Evolutionary conservation across 2,113 vertebrate species (phyloP).

Genomic region (Argyrosomus japonicus): DNA sequence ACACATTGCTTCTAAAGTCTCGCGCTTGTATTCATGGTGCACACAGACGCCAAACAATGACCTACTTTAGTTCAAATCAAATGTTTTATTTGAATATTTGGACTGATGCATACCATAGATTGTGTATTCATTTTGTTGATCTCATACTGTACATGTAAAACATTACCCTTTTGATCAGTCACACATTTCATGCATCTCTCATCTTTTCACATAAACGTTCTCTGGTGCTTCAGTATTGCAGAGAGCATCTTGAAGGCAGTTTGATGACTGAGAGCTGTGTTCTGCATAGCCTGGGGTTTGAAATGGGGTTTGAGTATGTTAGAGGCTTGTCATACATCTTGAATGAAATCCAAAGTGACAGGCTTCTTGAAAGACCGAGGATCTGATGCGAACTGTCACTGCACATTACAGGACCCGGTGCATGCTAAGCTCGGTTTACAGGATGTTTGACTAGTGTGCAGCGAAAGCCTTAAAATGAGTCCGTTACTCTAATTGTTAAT

Average conservation of each 20-base stretch:
- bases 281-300: constrained; percentile 64
- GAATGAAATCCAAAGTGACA: constrained; percentile 74
- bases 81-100: neutral
- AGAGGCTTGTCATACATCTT: constrained; percentile 66
- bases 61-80: neutral
- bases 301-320: constrained; percentile 66
- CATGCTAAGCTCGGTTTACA: constrained; percentile 54
- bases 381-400: constrained; percentile 75
- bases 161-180: constrained; percentile 29
- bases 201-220: constrained; percentile 8
- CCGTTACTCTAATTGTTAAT: constrained; percentile 48
- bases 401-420: constrained; percentile 60
- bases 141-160: constrained; percentile 3
- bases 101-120: no score
- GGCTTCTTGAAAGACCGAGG: constrained; percentile 68
- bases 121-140: constrained; percentile 1
- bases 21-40: neutral
- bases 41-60: neutral
- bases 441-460: constrained; percentile 55
- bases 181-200: constrained; percentile 21
- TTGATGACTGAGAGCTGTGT: constrained; percentile 58
- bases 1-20: neutral
- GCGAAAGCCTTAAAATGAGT: constrained; percentile 42
- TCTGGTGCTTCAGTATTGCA: constrained; percentile 38
- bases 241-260: constrained; percentile 47